Percentiles rank a stretch among this genome's conserved stretches.
Conservation (phyloP, 1,140 invertebrate genomes). For the Magallana angulata region DNA sequence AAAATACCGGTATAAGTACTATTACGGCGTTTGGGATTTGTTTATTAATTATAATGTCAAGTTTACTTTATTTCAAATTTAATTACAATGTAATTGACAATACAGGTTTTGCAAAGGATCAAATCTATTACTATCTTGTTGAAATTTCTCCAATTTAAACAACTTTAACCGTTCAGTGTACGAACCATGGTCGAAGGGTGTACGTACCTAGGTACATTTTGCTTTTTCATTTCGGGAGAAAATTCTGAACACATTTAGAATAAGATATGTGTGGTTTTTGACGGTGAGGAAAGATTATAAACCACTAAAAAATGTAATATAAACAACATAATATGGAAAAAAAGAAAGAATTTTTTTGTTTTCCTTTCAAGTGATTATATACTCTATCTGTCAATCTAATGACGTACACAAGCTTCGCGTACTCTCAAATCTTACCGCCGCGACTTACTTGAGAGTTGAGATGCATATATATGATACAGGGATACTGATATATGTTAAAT, state of each 20-base stretch:
- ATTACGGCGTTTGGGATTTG: too few relatives aligned
- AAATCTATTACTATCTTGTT: too few relatives aligned
- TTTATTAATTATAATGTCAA: too few relatives aligned
- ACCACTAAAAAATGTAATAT: too few relatives aligned
- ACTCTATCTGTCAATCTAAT: background rate
- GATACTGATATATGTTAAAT: too few relatives aligned
- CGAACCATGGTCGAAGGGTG: background rate
- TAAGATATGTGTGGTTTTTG: background rate
- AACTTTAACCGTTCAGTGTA: background rate
- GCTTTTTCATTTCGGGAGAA: background rate
- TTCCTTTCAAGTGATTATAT: background rate
- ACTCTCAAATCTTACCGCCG: constrained; percentile 11
- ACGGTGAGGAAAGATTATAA: too few relatives aligned
- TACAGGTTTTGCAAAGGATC: too few relatives aligned
- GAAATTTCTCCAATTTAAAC: background rate
- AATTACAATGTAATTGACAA: too few relatives aligned
- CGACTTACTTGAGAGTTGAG: background rate
- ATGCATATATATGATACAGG: too few relatives aligned
- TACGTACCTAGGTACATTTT: constrained; percentile 14
- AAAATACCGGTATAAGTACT: too few relatives aligned
- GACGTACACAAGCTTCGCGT: background rate
- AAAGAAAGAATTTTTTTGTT: background rate
- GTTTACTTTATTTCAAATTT: too few relatives aligned
- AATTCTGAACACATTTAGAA: background rate
- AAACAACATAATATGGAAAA: too few relatives aligned